Evolutionary conservation across 2,113 vertebrate species (phyloP), one percentile per base, ranked within the genome.

Genomic region (Cheirogaleus medius): DNA sequence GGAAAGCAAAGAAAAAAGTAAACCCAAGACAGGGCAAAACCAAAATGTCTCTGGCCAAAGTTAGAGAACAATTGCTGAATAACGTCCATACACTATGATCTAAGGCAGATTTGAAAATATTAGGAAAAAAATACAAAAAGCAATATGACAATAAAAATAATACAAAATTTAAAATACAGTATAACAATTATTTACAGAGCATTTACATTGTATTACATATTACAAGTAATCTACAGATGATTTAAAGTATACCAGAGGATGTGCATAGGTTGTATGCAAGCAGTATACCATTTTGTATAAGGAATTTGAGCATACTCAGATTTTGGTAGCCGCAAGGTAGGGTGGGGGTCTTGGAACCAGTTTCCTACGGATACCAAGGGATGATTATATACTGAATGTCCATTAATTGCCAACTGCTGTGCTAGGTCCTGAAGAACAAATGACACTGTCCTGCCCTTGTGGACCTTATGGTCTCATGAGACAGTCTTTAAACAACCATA

Each of bases 1-100:
- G 15, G 94, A 96, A 90, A 97, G 93, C 2, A 29, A 95, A 96
- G 76, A 58, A 95, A 66, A 89, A 80, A 44, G 23, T 96, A 54
- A 96, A 87, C 8, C 21, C 37, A 76, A 80, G 54, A 44, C 15
- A 83, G 56, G 13, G 25, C 6, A 87, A 18, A 97, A 69, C 37
- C 63, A 87, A 81, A 80, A 66, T 69, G 23, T 74, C 25, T 95
- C 52, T 91, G 60, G 56, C 52, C 87, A 91, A 91, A 90, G 76
- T 86, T n/a, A 89, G 29, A 25, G 52, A 87, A 37, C 20, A 80
- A 87, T 63, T 88, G 27, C 74, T 63, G 14, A 92, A 80, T 66
- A 39, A 85, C 86, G 37, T 81, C 5, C 37, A 90, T 3, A 32
- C 14, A 27, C 29, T 42, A 15, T n/a, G 29, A 93, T 54, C 64